Conservation (phyloP, 2,797 vertebrate species). For the Hybognathus amarus region DNA sequence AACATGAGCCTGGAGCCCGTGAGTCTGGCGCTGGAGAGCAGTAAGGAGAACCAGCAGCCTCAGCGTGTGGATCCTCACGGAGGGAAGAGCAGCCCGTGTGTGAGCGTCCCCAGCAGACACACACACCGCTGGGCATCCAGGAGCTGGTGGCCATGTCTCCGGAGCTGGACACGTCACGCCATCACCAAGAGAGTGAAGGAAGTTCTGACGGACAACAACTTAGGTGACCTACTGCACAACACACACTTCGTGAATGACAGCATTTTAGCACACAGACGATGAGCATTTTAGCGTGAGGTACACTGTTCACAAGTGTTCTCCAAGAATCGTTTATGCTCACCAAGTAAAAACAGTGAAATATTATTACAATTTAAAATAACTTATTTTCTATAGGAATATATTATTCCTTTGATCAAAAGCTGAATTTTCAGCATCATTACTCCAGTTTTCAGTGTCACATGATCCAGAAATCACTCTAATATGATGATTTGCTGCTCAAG, state of each 20-base stretch:
- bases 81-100: conserved; percentile 77
- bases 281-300: background rate
- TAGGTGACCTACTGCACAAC: conserved; percentile 78
- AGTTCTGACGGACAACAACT: conserved; percentile 97
- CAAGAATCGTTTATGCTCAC: background rate
- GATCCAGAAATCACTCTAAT: background rate
- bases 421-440: background rate
- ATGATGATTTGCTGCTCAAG: background rate
- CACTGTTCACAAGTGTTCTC: background rate
- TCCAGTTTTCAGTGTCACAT: background rate
- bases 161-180: conserved; percentile 93
- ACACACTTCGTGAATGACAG: background rate
- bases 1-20: conserved; percentile 85
- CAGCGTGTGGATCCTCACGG: conserved; percentile 69
- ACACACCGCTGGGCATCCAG: conserved; percentile 89
- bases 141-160: conserved; percentile 96
- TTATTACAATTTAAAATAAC: background rate
- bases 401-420: background rate
- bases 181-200: conserved; percentile 99
- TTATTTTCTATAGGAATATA: background rate
- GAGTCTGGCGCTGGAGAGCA: conserved; percentile 89
- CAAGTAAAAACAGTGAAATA: background rate
- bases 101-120: conserved; percentile 74
- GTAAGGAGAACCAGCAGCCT: conserved; percentile 96
- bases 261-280: background rate